Evolutionary conservation across 2,797 vertebrate species (phyloP).

Genomic region (Rallus crepitans): DNA sequence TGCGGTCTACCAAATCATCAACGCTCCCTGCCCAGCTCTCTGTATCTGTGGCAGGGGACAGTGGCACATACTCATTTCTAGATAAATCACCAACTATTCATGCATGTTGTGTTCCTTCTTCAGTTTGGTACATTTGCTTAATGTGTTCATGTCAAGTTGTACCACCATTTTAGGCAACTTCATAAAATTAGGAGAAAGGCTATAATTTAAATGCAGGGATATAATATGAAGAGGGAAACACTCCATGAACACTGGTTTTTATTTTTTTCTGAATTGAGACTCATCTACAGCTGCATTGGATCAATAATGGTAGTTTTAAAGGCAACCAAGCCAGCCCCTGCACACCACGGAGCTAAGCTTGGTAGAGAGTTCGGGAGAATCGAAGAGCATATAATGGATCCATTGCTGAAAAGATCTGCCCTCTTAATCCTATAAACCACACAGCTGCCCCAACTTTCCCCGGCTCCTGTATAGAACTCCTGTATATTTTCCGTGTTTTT

Average conservation of each 20-base stretch:
- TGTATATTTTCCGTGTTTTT: not conserved
- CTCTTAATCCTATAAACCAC: not conserved
- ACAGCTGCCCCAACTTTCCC: not conserved
- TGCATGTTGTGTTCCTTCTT: not conserved
- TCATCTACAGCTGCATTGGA: not conserved
- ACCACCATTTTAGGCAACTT: not conserved
- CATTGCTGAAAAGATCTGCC: not conserved
- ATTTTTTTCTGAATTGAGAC: not conserved
- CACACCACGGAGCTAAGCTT: not conserved
- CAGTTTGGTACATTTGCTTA: not conserved
- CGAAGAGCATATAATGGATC: not conserved
- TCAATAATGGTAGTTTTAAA: not conserved
- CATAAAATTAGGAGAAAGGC: not conserved
- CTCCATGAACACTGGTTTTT: not conserved
- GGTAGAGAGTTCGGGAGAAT: not conserved
- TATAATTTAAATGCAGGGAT: not conserved
- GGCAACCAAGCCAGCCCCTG: not conserved
- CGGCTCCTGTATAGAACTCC: not conserved
- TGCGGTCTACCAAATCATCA: not conserved
- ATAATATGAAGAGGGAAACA: not conserved
- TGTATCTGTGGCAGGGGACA: not conserved
- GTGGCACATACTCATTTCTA: not conserved
- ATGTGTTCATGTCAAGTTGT: not conserved
- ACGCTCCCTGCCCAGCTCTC: not conserved
- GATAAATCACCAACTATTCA: not conserved